These are phyloP conservation scores for Chelmon rostratus DNA, from an alignment of 2,797 vertebrate genomes.

Conservation along the genomic window DNA sequence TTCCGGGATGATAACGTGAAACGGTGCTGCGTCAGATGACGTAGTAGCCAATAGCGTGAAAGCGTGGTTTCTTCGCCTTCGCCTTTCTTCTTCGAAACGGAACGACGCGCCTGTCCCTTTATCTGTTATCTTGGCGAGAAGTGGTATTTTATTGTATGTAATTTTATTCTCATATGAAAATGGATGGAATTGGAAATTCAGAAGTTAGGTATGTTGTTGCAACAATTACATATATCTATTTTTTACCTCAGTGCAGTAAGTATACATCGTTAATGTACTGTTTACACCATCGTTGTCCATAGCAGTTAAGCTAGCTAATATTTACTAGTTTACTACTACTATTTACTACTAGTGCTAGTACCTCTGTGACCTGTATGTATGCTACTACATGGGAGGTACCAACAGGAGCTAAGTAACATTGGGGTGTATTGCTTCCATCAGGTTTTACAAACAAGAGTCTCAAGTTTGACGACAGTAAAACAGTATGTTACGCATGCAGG, in stretches of 20 bases:
- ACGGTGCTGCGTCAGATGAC: not conserved
- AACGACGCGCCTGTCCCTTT: no score
- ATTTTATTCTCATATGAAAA: constrained; percentile 20
- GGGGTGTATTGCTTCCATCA: not conserved
- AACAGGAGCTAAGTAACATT: not conserved
- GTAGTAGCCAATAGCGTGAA: constrained; percentile 38
- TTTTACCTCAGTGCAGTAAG: no score
- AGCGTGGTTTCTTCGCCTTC: no score
- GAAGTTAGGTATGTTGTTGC: constrained; percentile 75
- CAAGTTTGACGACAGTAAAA: constrained; percentile 87
- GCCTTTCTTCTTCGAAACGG: no score
- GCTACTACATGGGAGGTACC: not conserved
- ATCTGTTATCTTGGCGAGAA: not conserved
- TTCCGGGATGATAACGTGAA: constrained; percentile 40
- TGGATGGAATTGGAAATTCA: constrained; percentile 71
- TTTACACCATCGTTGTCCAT: not conserved
- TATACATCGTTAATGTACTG: not conserved
- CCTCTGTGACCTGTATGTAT: not conserved
- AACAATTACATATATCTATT: not conserved
- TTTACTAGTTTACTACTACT: not conserved
- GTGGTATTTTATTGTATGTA: not conserved
- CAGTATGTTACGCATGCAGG: constrained; percentile 94
- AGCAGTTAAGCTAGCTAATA: not conserved
- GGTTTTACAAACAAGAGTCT: constrained; percentile 87
- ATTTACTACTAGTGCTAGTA: not conserved